phyloP scores from a whole-genome alignment of 1,140 invertebrate genomes.

The Temnothorax longispinosus region DNA sequence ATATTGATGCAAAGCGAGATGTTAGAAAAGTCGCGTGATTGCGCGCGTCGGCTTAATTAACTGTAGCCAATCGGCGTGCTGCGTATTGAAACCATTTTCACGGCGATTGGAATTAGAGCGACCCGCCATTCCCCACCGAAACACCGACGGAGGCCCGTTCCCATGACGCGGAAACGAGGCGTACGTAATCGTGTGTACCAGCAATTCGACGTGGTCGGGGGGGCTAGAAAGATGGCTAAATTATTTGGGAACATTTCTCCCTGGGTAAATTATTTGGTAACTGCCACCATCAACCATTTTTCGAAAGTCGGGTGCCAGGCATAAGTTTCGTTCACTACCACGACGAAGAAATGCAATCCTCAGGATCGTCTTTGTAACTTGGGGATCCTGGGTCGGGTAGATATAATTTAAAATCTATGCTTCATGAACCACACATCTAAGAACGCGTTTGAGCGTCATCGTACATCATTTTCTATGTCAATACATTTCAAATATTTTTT shows the following conservation, averaged over 20 bases:
- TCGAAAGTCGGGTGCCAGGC: too few species aligned
- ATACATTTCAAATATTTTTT: too few species aligned
- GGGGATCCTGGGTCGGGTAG: too few species aligned
- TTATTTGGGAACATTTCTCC: constrained; percentile 82
- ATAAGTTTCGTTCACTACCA: too few species aligned
- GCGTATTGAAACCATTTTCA: constrained; percentile 82
- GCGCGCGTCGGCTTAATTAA: constrained; percentile 75
- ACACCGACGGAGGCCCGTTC: constrained; percentile 73
- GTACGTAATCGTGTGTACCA: constrained; percentile 82
- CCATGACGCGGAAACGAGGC: constrained; percentile 83
- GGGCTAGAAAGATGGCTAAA: constrained; percentile 78
- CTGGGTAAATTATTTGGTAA: not conserved
- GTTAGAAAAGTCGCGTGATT: constrained; percentile 22
- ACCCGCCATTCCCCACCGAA: constrained; percentile 1
- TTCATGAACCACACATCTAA: too few species aligned
- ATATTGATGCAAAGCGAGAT: not conserved
- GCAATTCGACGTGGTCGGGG: constrained; percentile 78
- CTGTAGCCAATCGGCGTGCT: constrained; percentile 77
- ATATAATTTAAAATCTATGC: too few species aligned
- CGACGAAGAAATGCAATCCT: too few species aligned
- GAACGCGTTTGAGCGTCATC: too few species aligned
- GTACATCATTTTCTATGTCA: too few species aligned
- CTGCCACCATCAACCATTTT: not conserved
- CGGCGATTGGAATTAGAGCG: constrained; percentile 84
- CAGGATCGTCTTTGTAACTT: too few species aligned